Base-by-base conservation (phyloP, 2,113 vertebrate species). In the Lagenorhynchus albirostris region DNA sequence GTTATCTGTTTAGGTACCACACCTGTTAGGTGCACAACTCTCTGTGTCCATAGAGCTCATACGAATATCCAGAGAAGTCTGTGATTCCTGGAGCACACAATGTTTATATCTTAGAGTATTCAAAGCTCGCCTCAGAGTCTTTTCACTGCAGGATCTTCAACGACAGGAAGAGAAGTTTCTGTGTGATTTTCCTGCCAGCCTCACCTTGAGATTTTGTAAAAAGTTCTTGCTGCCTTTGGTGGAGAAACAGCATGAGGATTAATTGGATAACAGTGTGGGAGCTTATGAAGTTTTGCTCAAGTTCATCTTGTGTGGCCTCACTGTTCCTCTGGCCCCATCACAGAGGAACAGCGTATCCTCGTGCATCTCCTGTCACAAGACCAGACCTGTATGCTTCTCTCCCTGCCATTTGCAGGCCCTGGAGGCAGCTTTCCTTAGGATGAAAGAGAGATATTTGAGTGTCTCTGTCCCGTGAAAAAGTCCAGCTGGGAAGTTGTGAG, bases 401-500 rank as follows among this genome's bases (percentile, higher is more conserved):
- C n/a, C 80, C 96, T 94, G 96, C 81, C 80, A 62, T 60, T 86
- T 77, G 58, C 17, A 97, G 98, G 47, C 83, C n/a, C 23, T 97
- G 55, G 95, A 98, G 87, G 94, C 73, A 68, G 89, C 90, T 92
- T 97, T 98, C 93, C 91, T 97, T 76, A 97, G 97, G 93, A 98
- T 97, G 97, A 99, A 97, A 90, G 97, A 95, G 71, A 98, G 97
- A 63, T 97, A 95, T 96, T 82, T 85, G 63, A 97, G 33, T 20
- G 36, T 96, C 25, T 96, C 73, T 12, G 96, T 1, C 94, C 97
- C 62, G 96, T 97, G 95, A 98, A 95, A 86, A 98, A 98, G 97
- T 97, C 97, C 71, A 96, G 23, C 94, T 99, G 99, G 99, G 98
- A 98, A 77, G 94, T 98, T 88, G 82, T 99, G 97, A 98, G 98